Percentiles rank a stretch among this genome's conserved stretches.
phyloP scores from a whole-genome alignment of 1,140 invertebrate genomes.

The Heliconius hermathena region DNA sequence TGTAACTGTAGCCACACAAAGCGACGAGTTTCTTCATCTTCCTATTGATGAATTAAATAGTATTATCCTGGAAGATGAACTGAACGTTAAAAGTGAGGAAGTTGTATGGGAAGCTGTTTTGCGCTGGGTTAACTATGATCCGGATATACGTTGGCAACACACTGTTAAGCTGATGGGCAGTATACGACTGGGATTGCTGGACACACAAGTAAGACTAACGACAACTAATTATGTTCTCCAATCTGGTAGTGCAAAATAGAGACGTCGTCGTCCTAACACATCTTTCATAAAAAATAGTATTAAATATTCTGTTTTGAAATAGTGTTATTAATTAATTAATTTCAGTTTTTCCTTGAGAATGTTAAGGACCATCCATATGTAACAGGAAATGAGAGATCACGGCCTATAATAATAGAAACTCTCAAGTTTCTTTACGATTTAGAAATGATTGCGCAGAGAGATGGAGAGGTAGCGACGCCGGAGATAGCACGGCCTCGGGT shows the following conservation, averaged over 20 bases:
- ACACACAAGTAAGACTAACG: conserved; percentile 84
- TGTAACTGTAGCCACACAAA: conserved; percentile 85
- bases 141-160: conserved; percentile 83
- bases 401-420: conserved; percentile 85
- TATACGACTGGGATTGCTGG: conserved; percentile 91
- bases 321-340: background rate
- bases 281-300: too few species aligned
- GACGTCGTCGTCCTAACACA: background rate
- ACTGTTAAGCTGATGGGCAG: conserved; percentile 90
- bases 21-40: conserved; percentile 87
- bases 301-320: too few species aligned
- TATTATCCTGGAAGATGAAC: conserved; percentile 88
- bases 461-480: conserved; percentile 84
- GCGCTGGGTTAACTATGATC: conserved; percentile 84
- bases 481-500: conserved; percentile 85
- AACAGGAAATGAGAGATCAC: conserved; percentile 84
- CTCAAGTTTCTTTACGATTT: conserved; percentile 84
- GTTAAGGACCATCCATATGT: conserved; percentile 86
- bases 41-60: conserved; percentile 86
- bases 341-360: conserved; percentile 83
- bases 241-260: background rate
- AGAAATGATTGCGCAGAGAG: conserved; percentile 82
- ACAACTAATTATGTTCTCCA: too few species aligned
- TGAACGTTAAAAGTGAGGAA: conserved; percentile 86
- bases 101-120: conserved; percentile 83